A percentile compares a stretch with the other conserved stretches of the same genome.
phyloP scores from a whole-genome alignment of 2,888 invertebrate genomes.

The Calliopum simillimum region DNA sequence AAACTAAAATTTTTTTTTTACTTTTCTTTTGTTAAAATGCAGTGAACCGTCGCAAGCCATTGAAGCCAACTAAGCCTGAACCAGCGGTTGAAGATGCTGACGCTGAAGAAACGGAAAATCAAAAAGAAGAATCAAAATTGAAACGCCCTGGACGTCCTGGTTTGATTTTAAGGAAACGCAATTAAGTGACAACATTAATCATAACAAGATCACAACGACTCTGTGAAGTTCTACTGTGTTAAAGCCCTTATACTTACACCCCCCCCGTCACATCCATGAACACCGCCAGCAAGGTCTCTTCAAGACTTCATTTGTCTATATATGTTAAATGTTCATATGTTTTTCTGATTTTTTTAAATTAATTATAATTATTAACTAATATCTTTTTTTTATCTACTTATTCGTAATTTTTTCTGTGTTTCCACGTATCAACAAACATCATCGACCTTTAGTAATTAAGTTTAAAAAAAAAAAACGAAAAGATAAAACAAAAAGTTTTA shows the following conservation, averaged over 20 bases:
- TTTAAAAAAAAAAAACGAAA: conserved; percentile 15
- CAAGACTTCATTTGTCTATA: too few relatives aligned
- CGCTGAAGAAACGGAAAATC: conserved; percentile 59
- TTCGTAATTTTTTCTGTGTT: background rate
- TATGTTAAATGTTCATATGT: background rate
- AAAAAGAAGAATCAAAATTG: conserved; percentile 60
- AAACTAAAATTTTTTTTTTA: background rate
- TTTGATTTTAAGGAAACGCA: conserved; percentile 63
- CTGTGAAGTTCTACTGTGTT: background rate
- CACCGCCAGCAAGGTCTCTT: background rate
- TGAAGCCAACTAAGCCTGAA: conserved; percentile 57
- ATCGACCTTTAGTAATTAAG: conserved; percentile 25
- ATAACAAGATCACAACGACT: background rate
- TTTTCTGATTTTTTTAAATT: background rate
- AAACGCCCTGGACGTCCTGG: conserved; percentile 62
- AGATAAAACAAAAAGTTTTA: background rate
- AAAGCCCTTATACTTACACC: background rate
- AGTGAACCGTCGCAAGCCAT: conserved; percentile 62
- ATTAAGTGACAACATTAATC: conserved; percentile 46
- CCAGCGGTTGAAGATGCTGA: conserved; percentile 51
- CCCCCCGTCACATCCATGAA: background rate
- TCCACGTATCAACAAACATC: background rate
- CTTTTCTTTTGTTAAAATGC: background rate
- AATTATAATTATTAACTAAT: background rate
- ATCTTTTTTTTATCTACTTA: conserved; percentile 7